Evolutionary conservation across 1,140 invertebrate genomes (phyloP).

Genomic region (Pseudomyrmex cubaensis): DNA sequence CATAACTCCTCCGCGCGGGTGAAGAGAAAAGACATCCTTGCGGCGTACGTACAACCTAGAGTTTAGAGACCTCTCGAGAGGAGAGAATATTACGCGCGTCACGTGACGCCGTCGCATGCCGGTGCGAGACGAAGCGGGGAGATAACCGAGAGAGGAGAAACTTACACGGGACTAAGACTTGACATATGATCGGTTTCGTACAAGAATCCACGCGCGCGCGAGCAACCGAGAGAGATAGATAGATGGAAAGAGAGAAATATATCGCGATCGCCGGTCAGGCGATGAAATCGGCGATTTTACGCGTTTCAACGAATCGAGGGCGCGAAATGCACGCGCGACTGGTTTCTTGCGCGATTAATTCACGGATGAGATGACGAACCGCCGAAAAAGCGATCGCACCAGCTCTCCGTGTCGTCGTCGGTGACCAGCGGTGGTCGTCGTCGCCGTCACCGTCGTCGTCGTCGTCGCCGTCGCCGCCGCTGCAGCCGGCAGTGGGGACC

Average conservation of each 20-base stretch:
- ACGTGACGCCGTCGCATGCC: constrained; percentile 7
- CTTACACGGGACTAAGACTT: neutral
- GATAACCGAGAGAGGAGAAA: neutral
- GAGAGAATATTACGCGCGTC: neutral
- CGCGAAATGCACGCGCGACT: neutral
- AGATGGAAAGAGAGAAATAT: too few relatives aligned
- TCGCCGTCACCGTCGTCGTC: constrained; percentile 40
- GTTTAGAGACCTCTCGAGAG: constrained; percentile 45
- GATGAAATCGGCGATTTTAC: neutral
- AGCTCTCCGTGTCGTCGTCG: constrained; percentile 54
- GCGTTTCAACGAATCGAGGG: too few relatives aligned
- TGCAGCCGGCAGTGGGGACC: constrained; percentile 77
- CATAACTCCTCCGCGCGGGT: constrained; percentile 32
- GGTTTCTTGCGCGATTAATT: neutral
- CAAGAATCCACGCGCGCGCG: constrained; percentile 15
- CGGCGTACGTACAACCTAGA: neutral
- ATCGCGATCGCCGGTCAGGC: neutral
- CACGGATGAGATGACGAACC: constrained; percentile 16
- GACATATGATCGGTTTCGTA: neutral
- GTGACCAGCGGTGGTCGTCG: neutral
- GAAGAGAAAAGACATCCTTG: constrained; percentile 15
- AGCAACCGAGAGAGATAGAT: too few relatives aligned
- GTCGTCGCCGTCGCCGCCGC: constrained; percentile 55
- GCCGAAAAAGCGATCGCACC: constrained; percentile 63
- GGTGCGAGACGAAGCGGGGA: neutral